These are phyloP conservation scores for Nebria brevicollis DNA, from an alignment of 2,888 invertebrate genomes.

Conservation along the genomic window DNA sequence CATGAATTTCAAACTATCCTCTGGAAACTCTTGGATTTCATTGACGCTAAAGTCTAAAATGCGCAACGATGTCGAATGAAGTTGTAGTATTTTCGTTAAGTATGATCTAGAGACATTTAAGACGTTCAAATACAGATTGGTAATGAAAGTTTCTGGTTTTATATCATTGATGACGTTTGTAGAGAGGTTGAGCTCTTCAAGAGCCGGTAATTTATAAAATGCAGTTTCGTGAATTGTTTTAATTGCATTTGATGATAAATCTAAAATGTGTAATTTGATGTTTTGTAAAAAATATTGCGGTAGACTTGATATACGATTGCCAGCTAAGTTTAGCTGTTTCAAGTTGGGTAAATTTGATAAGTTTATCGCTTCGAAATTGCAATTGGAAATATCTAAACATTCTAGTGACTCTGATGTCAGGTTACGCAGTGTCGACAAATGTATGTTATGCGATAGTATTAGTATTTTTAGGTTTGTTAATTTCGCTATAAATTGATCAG, in stretches of 20 bases:
- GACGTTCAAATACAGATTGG: conserved; percentile 69
- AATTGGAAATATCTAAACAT: conserved; percentile 70
- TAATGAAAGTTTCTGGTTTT: conserved; percentile 69
- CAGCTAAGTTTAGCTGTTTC: conserved; percentile 68
- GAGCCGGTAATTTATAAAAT: conserved; percentile 68
- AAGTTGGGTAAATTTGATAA: conserved; percentile 72
- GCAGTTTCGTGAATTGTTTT: conserved; percentile 69
- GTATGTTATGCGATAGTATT: conserved; percentile 71
- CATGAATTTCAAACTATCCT: conserved; percentile 69
- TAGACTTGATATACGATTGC: conserved; percentile 71
- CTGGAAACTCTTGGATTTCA: conserved; percentile 70
- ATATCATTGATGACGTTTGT: conserved; percentile 73
- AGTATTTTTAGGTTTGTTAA: conserved; percentile 71
- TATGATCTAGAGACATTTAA: conserved; percentile 76
- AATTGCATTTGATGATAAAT: conserved; percentile 75
- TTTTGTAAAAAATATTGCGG: conserved; percentile 69
- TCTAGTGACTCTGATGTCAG: conserved; percentile 67
- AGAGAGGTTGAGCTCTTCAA: conserved; percentile 75
- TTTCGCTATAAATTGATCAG: conserved; percentile 55
- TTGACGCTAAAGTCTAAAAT: conserved; percentile 73
- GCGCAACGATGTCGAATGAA: conserved; percentile 69
- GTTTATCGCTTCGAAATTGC: conserved; percentile 70
- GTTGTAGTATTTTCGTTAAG: conserved; percentile 67
- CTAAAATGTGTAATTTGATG: conserved; percentile 69
- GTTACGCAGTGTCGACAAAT: conserved; percentile 60